Conservation (phyloP, 1,140 invertebrate genomes). For the Lepeophtheirus salmonis region DNA sequence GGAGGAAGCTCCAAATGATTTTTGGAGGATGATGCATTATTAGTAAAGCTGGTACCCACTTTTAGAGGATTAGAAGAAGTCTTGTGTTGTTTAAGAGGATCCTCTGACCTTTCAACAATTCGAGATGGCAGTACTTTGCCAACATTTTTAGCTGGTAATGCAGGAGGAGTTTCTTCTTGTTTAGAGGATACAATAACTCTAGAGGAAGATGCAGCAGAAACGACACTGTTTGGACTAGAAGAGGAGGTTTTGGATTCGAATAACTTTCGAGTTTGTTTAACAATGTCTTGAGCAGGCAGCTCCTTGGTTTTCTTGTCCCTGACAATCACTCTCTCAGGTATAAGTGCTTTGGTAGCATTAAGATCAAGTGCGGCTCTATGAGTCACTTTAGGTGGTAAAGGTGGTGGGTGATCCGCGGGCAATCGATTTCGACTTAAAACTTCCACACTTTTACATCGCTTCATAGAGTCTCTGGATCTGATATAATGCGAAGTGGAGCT, state of each 20-base stretch:
- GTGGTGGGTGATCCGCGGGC: background rate
- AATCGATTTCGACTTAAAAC: conserved; percentile 1
- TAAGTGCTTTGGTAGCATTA: background rate
- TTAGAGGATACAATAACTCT: background rate
- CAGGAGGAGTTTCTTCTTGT: too few species aligned
- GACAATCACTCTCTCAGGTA: background rate
- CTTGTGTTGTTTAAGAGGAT: too few species aligned
- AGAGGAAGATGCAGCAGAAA: too few species aligned
- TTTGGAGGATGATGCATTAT: too few species aligned
- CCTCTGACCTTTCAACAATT: background rate
- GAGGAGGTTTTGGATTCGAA: conserved; percentile 6
- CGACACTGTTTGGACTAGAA: background rate
- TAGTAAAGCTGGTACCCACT: too few species aligned
- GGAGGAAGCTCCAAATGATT: conserved; percentile 7
- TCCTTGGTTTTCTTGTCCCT: background rate
- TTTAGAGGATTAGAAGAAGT: background rate
- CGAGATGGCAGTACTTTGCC: too few species aligned
- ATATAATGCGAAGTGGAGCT: background rate
- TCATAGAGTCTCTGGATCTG: conserved; percentile 12
- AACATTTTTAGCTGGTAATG: too few species aligned
- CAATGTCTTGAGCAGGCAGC: conserved; percentile 15
- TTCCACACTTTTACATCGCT: conserved; percentile 12
- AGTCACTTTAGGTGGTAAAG: conserved; percentile 5
- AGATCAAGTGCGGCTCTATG: background rate
- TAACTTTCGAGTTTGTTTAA: conserved; percentile 15